These are phyloP conservation scores for Melieria crassipennis DNA, from an alignment of 2,888 invertebrate genomes.

Conservation along the genomic window DNA sequence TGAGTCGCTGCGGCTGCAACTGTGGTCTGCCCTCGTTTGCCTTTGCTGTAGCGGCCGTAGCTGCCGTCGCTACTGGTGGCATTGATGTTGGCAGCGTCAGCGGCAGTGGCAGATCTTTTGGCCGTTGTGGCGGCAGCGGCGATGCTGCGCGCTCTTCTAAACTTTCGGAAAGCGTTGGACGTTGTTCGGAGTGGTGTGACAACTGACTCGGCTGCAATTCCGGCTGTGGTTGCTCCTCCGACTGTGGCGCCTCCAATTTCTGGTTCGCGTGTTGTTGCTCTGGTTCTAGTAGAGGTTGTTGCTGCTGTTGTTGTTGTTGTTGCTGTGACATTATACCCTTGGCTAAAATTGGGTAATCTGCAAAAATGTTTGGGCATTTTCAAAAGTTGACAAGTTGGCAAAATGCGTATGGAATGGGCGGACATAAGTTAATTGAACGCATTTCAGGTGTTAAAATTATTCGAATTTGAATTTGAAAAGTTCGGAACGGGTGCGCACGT, in stretches of 20 bases:
- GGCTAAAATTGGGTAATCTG: slow-evolving; percentile 65
- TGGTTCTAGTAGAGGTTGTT: slow-evolving; percentile 25
- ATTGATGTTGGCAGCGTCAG: background rate
- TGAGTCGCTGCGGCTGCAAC: background rate
- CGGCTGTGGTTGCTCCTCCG: no score
- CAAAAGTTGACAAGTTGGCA: slow-evolving; percentile 11
- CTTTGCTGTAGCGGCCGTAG: slow-evolving; percentile 9
- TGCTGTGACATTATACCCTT: slow-evolving; percentile 60
- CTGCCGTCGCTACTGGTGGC: slow-evolving; percentile 12
- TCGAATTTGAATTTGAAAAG: slow-evolving; percentile 11
- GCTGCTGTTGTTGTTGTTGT: slow-evolving; percentile 25
- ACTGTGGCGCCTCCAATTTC: slow-evolving; percentile 3
- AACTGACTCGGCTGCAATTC: background rate
- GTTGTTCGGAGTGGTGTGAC: background rate
- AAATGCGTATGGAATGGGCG: no score
- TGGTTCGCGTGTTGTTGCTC: slow-evolving; percentile 30
- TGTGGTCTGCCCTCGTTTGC: slow-evolving; percentile 6
- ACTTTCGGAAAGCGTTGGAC: no score
- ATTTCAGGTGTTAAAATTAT: background rate
- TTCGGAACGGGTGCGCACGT: slow-evolving; percentile 24
- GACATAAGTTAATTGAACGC: no score
- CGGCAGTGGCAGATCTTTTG: slow-evolving; percentile 26
- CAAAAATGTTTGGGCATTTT: slow-evolving; percentile 52
- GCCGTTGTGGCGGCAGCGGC: slow-evolving; percentile 21
- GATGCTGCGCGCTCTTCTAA: slow-evolving; percentile 6